A percentile compares a stretch with the other conserved stretches of the same genome.
Conservation (phyloP, 2,888 invertebrate genomes). For the Adela reaumurella region DNA sequence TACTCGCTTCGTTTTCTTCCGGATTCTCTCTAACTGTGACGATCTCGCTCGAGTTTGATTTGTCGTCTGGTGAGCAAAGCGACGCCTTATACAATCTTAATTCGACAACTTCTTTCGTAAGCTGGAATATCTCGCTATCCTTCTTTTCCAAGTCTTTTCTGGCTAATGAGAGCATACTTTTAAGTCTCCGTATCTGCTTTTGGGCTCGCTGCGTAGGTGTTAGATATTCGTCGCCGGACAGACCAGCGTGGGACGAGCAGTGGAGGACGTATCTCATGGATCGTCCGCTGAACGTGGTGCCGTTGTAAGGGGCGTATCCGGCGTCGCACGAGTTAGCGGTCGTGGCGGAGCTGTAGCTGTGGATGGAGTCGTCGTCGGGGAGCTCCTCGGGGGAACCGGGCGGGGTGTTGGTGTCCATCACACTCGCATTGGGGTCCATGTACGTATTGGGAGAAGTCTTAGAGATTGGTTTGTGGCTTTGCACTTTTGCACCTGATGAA, state of each 20-base stretch:
- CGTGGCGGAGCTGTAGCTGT: slow-evolving; percentile 75
- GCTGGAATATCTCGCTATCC: slow-evolving; percentile 74
- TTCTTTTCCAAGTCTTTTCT: slow-evolving; percentile 75
- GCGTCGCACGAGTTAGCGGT: slow-evolving; percentile 80
- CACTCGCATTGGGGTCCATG: slow-evolving; percentile 30
- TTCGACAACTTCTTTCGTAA: slow-evolving; percentile 78
- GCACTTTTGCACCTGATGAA: background rate
- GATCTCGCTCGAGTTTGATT: slow-evolving; percentile 72
- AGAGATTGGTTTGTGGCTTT: slow-evolving; percentile 29
- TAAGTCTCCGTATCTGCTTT: slow-evolving; percentile 72
- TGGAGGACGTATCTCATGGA: slow-evolving; percentile 80
- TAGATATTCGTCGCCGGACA: slow-evolving; percentile 77
- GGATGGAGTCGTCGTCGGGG: slow-evolving; percentile 75
- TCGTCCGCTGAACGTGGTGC: slow-evolving; percentile 66
- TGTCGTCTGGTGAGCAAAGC: slow-evolving; percentile 74
- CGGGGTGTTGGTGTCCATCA: slow-evolving; percentile 54
- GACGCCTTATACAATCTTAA: slow-evolving; percentile 76
- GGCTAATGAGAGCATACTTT: slow-evolving; percentile 68
- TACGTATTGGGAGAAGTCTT: slow-evolving; percentile 30
- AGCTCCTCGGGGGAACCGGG: slow-evolving; percentile 61
- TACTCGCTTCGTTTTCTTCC: slow-evolving; percentile 33
- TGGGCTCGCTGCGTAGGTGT: slow-evolving; percentile 87
- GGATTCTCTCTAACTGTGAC: slow-evolving; percentile 71
- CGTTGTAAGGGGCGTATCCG: slow-evolving; percentile 74
- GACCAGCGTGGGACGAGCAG: slow-evolving; percentile 75